Evolutionary conservation across 2,797 vertebrate species (phyloP), one percentile per base, ranked within the genome.

Genomic region (Morelia viridis): DNA sequence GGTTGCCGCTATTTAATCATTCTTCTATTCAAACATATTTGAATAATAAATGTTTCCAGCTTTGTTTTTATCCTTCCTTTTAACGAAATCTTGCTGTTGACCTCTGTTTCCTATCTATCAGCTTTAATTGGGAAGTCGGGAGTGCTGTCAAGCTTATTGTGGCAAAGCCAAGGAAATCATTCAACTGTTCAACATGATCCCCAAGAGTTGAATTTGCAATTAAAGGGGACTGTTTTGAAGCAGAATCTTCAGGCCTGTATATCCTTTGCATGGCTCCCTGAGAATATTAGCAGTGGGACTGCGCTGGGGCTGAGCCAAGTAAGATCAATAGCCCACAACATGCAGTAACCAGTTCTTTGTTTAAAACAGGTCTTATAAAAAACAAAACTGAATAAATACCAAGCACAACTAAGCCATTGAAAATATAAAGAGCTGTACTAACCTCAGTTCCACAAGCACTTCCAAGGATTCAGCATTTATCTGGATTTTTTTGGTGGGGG

Each of bases 121-220:
- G 19, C 10, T 65, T 15, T 53, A 94, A 87, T 19, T 89, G 89
- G 91, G 89, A 62, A 87, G 85, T 61, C 22, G n/a, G 60, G 61
- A 57, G 31, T 5, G 2, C 80, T 56, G 56, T 10, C 0, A 0
- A 62, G 90, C 4, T 87, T 92, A 83, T 91, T 95, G 90, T 92
- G 91, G 65, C 88, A 56, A 88, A 26, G 50, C 68, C 56, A 90
- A 92, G 93, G 89, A 46, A 92, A 92, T 1, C 19, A 90, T 92
- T 92, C 24, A 91, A 2, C 19, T 87, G 41, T 62, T 35, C 80
- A 85, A 22, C 35, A 62, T 0, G 0, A 92, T 90, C 58, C 24
- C 65, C 64, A 89, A 56, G 11, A 93, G 88, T 15, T 92, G 86
- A n/a, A 91, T 64, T 3, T 90, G n/a, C 5, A 90, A 56, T 0